phyloP scores from a whole-genome alignment of 2,113 vertebrate genomes.

The Lathamus discolor region DNA sequence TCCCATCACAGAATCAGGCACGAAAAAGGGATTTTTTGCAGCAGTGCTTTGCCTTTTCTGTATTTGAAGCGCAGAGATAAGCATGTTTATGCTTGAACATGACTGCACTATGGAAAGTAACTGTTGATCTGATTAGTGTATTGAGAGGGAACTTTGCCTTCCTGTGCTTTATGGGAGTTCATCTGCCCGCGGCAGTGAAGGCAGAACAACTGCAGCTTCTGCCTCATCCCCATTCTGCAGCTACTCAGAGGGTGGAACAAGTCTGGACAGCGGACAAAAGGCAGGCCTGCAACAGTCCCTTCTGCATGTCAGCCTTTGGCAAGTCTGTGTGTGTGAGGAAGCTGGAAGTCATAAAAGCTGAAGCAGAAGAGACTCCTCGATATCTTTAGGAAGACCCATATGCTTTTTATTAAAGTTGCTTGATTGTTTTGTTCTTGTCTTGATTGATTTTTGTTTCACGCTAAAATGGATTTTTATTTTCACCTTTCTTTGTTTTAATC shows the following conservation, averaged over 20 bases:
- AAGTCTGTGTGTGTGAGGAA: not conserved
- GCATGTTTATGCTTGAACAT: slow-evolving; percentile 62
- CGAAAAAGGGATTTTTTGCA: not conserved
- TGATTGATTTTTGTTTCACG: not conserved
- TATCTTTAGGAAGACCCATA: not conserved
- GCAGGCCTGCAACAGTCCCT: not conserved
- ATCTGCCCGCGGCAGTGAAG: slow-evolving; percentile 15
- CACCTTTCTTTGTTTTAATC: slow-evolving; percentile 32
- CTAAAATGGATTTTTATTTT: slow-evolving; percentile 38
- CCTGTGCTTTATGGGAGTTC: slow-evolving; percentile 49
- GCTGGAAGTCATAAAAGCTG: not conserved
- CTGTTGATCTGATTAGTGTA: slow-evolving; percentile 44
- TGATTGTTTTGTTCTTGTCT: not conserved
- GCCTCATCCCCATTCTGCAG: slow-evolving; percentile 1
- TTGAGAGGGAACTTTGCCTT: slow-evolving; percentile 10
- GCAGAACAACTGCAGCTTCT: not conserved
- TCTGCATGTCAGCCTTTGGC: slow-evolving; percentile 6
- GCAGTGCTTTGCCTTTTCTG: not conserved
- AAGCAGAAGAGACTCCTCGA: not conserved
- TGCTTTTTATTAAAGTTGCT: not conserved
- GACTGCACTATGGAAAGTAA: slow-evolving; percentile 45
- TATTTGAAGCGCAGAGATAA: not conserved
- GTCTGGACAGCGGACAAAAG: slow-evolving; percentile 51
- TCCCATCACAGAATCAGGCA: not conserved
- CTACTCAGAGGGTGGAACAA: slow-evolving; percentile 20